A percentile compares a stretch with the other conserved stretches of the same genome.
phyloP scores from a whole-genome alignment of 2,888 invertebrate genomes.

The Nemotelus pantherinus region DNA sequence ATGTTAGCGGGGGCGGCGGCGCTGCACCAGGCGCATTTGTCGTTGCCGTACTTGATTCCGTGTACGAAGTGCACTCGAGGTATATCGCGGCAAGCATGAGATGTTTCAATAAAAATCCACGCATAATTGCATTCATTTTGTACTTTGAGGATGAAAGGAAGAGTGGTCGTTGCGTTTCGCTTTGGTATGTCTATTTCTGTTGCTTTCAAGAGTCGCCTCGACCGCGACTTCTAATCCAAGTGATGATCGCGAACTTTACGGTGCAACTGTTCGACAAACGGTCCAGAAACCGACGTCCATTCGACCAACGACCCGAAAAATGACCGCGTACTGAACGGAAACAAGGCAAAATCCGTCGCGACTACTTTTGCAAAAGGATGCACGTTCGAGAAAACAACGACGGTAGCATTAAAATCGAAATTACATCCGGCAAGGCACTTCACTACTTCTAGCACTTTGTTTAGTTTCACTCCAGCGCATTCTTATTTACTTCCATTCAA shows the following conservation, averaged over 20 bases:
- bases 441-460: neutral
- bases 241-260: neutral
- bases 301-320: neutral
- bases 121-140: conserved; percentile 27
- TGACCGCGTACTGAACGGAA: neutral
- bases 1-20: neutral
- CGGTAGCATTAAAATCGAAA: neutral
- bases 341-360: neutral
- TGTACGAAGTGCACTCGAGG: conserved; percentile 30
- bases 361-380: too few species aligned
- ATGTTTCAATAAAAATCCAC: conserved; percentile 18
- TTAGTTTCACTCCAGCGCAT: conserved; percentile 18
- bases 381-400: neutral
- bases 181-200: neutral
- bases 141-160: neutral
- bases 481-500: neutral
- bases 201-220: neutral
- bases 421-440: conserved; percentile 37
- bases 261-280: conserved; percentile 6
- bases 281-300: neutral
- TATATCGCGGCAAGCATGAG: conserved; percentile 33
- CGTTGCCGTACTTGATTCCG: conserved; percentile 26
- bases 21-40: conserved; percentile 33
- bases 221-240: neutral
- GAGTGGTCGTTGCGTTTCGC: neutral